phyloP scores from a whole-genome alignment of 1,140 invertebrate species.

The Cepaea nemoralis region DNA sequence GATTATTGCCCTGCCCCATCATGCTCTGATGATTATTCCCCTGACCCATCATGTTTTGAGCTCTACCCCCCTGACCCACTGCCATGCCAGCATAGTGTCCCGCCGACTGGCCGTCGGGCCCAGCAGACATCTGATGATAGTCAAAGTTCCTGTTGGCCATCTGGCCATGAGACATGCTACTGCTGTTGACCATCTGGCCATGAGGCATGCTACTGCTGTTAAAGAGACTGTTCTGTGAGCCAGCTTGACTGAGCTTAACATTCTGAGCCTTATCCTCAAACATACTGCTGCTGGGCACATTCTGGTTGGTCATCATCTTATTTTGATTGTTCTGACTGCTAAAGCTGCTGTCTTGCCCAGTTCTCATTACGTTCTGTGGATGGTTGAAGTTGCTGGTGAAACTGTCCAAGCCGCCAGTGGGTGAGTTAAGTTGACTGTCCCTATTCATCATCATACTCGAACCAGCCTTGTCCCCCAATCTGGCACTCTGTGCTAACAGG shows the following conservation, averaged over 20 bases:
- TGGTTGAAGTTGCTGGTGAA: not conserved
- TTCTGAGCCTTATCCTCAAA: not conserved
- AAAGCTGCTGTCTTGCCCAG: not conserved
- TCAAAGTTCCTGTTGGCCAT: not conserved
- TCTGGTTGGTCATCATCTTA: not conserved
- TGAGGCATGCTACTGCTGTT: not conserved
- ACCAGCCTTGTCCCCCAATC: not conserved
- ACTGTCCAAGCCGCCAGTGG: not conserved
- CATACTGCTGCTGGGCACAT: not conserved
- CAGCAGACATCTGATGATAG: not conserved
- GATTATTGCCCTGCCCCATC: not conserved
- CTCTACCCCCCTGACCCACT: no score
- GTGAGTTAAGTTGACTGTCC: not conserved
- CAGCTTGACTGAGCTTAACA: not conserved
- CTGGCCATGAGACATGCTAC: not conserved
- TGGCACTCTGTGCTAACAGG: not conserved
- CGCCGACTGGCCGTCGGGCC: not conserved
- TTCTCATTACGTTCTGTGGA: not conserved
- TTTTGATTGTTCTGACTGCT: not conserved
- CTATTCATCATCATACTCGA: not conserved
- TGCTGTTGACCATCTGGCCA: not conserved
- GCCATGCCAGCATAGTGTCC: not conserved
- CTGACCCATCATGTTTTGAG: conserved; percentile 3
- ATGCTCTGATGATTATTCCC: not conserved
- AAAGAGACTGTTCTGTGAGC: not conserved